Conservation (phyloP, 2,888 invertebrate species). For the Tuberolachnus salignus region DNA sequence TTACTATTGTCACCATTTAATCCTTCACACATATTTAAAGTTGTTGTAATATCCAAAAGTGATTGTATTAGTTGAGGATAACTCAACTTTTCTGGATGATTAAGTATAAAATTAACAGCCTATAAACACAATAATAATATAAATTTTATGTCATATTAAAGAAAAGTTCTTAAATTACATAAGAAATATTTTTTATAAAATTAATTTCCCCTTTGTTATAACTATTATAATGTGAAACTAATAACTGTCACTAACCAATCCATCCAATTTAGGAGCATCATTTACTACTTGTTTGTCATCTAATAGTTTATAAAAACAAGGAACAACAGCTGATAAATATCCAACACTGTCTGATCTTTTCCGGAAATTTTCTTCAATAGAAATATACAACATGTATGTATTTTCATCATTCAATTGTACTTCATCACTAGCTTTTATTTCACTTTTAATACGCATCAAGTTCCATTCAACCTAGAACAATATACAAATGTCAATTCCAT, state of each 20-base stretch:
- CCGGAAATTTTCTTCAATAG: conserved; percentile 77
- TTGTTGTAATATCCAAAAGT: conserved; percentile 79
- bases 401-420: conserved; percentile 65
- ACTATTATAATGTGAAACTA: neutral
- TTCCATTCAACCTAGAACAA: conserved; percentile 75
- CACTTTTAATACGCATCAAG: conserved; percentile 46
- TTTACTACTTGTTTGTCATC: conserved; percentile 75
- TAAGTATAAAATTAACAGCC: conserved; percentile 93
- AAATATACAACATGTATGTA: conserved; percentile 74
- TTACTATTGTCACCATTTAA: neutral
- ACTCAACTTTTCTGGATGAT: conserved; percentile 88
- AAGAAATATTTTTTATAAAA: too few species aligned
- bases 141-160: too few species aligned
- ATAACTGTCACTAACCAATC: conserved; percentile 65
- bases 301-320: conserved; percentile 89
- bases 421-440: conserved; percentile 18
- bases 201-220: too few species aligned
- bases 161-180: too few species aligned
- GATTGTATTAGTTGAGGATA: conserved; percentile 87
- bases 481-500: neutral
- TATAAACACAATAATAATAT: conserved; percentile 58
- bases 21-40: conserved; percentile 70
- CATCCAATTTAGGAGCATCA: conserved; percentile 85
- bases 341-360: conserved; percentile 64
- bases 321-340: conserved; percentile 71